Conservation (phyloP, 2,797 vertebrate genomes). For the Neosilurus hyrtlii region DNA sequence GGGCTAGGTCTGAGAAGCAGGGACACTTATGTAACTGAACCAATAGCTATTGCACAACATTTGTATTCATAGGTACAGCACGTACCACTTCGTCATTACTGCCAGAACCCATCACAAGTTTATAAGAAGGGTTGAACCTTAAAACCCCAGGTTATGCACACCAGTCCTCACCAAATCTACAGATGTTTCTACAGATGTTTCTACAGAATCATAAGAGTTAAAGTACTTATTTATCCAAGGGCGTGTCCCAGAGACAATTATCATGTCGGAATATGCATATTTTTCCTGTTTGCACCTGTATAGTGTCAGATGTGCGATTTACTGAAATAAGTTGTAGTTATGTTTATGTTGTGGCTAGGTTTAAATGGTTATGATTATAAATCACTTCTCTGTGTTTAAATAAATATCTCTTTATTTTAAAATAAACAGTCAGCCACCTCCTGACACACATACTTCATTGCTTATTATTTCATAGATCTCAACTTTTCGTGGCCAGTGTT, state of each 20-base stretch:
- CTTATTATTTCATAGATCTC: background rate
- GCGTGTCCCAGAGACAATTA: background rate
- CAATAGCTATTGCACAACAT: constrained; percentile 49
- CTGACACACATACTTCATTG: background rate
- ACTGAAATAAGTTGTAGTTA: too few species aligned
- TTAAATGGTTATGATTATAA: background rate
- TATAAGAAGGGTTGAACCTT: background rate
- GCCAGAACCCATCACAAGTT: background rate
- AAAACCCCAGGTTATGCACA: background rate
- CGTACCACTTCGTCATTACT: constrained; percentile 34
- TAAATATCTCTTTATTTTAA: constrained; percentile 5
- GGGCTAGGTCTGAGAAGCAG: constrained; percentile 45
- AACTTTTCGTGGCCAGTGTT: background rate
- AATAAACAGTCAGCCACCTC: background rate
- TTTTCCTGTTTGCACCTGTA: background rate
- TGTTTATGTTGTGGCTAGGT: too few species aligned
- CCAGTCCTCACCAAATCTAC: background rate
- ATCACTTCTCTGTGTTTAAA: background rate
- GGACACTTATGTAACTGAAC: constrained; percentile 50
- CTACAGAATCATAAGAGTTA: background rate
- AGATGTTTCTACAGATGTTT: background rate
- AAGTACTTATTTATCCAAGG: background rate
- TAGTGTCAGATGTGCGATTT: background rate
- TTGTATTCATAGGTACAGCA: constrained; percentile 45
- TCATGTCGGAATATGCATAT: background rate